Conservation (phyloP, 2,113 vertebrate genomes). For the Calidris pugnax region DNA sequence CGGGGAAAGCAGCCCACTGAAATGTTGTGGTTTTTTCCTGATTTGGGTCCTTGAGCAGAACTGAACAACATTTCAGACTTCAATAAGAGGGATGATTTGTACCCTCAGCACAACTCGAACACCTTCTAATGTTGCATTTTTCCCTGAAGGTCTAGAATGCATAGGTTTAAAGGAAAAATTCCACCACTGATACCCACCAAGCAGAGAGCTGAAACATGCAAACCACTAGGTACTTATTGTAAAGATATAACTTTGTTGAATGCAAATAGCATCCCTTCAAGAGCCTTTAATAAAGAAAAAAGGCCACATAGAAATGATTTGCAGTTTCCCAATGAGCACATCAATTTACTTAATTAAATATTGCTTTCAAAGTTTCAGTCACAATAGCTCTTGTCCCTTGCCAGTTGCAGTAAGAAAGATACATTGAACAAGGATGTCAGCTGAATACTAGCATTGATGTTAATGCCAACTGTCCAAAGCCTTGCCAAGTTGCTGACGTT, state of each 20-base stretch:
- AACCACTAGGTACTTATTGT: not conserved
- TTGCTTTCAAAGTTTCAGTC: conserved; percentile 60
- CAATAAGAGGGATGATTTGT: not conserved
- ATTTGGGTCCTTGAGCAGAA: not conserved
- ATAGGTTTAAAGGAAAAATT: not conserved
- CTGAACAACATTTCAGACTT: not conserved
- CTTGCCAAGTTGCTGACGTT: conserved; percentile 38
- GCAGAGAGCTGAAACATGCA: not conserved
- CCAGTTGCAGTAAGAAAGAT: conserved; percentile 57
- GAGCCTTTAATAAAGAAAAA: not conserved
- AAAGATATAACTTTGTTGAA: not conserved
- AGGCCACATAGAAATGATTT: conserved; percentile 10
- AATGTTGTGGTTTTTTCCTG: not conserved
- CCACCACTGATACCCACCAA: not conserved
- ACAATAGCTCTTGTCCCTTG: conserved; percentile 50
- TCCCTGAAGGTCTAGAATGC: not conserved
- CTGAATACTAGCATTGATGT: conserved; percentile 61
- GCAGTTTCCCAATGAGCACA: conserved; percentile 10
- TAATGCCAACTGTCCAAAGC: conserved; percentile 10
- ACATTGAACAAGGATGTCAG: conserved; percentile 53
- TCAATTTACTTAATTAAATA: conserved; percentile 58
- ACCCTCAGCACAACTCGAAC: not conserved
- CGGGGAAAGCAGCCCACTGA: not conserved
- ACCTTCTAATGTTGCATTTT: not conserved
- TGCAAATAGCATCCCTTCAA: not conserved